These are phyloP conservation scores for Suncus etruscus DNA, from an alignment of 2,113 vertebrate genomes.

Conservation along the genomic window DNA sequence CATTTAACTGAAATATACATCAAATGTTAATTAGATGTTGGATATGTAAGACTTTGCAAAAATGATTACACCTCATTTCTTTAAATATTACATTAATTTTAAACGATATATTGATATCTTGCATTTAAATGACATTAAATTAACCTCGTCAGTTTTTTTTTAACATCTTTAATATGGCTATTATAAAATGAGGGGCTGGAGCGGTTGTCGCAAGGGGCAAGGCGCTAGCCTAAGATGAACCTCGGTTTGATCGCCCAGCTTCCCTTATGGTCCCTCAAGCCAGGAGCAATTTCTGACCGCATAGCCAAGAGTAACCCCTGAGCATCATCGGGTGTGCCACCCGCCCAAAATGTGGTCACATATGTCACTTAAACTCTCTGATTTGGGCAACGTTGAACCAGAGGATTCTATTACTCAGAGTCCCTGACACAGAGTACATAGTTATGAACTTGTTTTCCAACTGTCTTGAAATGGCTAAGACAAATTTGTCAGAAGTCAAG, in stretches of 20 bases:
- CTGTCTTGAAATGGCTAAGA: slow-evolving; percentile 5
- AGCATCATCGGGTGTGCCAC: too few species aligned
- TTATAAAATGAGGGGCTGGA: not conserved
- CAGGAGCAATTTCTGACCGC: too few species aligned
- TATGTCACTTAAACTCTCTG: not conserved
- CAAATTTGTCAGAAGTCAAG: not conserved
- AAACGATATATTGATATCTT: not conserved
- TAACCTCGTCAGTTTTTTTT: slow-evolving; percentile 19
- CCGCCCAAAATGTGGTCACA: not conserved
- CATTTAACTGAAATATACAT: not conserved
- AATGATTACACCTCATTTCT: slow-evolving; percentile 5
- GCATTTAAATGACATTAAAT: slow-evolving; percentile 37
- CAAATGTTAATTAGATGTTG: not conserved
- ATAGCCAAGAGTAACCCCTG: too few species aligned
- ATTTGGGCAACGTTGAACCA: not conserved
- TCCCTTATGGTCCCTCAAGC: too few species aligned
- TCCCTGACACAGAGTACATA: not conserved
- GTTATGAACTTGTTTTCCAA: not conserved
- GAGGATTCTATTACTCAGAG: not conserved
- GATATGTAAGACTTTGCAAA: slow-evolving; percentile 25
- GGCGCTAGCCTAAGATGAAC: too few species aligned
- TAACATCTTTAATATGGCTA: slow-evolving; percentile 1
- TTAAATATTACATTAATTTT: not conserved
- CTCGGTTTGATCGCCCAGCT: too few species aligned
- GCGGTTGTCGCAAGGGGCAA: too few species aligned